Evolutionary conservation across 1,140 invertebrate species (phyloP), one percentile per base, ranked within the genome.

Genomic region (Parapsyche elsis): DNA sequence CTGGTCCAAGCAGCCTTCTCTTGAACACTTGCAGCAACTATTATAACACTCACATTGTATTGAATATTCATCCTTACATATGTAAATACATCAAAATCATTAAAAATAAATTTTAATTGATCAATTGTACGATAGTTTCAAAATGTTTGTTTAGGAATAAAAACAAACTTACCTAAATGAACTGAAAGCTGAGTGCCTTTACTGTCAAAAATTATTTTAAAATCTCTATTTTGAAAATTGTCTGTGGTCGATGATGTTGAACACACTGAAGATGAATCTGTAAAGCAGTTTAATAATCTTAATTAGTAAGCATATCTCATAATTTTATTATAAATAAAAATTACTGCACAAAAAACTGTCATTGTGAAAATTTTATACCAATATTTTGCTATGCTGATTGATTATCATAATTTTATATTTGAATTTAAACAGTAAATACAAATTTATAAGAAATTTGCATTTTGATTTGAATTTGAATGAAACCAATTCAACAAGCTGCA

Each of bases 1-100:
- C 94, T 96, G 81, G 97, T 96, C 97, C 97, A 98, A 0, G 96
- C 96, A 9, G 95, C 94, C 88, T 98, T 98, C 85, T 98, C 96
- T 88, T 97, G 94, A 67, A 94, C 90, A 4, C 94, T 94, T 14
- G 94, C 92, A 26, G 95, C 94, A 57, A 96, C 85, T 89, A n/a
- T n/a, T n/a, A 23, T 67, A 10, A 67, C 10, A 78, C 61, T 38
- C 30, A 38, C 7, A 4, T 38, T 38, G 30, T 7, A 38, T 38
- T 7, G 7, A 38, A 38, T 38, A 1, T 4, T 38, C 7, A 4
- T 38, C 30, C 7, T n/a, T n/a, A n/a, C n/a, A n/a, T n/a, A n/a
- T n/a, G n/a, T n/a, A n/a, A n/a, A n/a, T n/a, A n/a, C n/a, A n/a
- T n/a, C n/a, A n/a, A n/a, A n/a, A n/a, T n/a, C n/a, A n/a, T n/a